A percentile compares a stretch with the other conserved stretches of the same genome.
These are phyloP conservation scores for Oxytorus armatus DNA, from an alignment of 2,888 invertebrate genomes.

Conservation along the genomic window DNA sequence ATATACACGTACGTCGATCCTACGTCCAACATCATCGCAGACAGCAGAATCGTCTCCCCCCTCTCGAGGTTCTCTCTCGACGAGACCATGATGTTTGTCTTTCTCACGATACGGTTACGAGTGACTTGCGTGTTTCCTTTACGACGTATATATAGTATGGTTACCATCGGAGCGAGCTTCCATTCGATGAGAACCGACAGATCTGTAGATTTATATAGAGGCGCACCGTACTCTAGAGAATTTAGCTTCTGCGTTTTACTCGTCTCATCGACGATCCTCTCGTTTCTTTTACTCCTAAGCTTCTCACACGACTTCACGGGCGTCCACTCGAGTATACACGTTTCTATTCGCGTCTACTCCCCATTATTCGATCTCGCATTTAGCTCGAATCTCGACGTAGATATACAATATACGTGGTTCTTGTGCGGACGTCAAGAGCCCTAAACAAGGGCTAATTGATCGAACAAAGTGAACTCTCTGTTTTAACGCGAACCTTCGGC, in stretches of 20 bases:
- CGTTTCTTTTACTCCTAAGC: slow-evolving; percentile 57
- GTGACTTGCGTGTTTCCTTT: slow-evolving; percentile 80
- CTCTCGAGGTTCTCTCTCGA: slow-evolving; percentile 68
- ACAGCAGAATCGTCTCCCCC: slow-evolving; percentile 65
- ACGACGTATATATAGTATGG: not conserved
- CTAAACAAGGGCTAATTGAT: slow-evolving; percentile 61
- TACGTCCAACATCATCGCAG: slow-evolving; percentile 44
- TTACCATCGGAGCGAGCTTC: slow-evolving; percentile 40
- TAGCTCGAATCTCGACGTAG: slow-evolving; percentile 19
- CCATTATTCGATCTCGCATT: slow-evolving; percentile 51
- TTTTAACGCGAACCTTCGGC: not conserved
- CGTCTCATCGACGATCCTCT: slow-evolving; percentile 57
- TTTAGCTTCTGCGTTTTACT: slow-evolving; percentile 61
- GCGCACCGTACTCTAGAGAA: slow-evolving; percentile 17
- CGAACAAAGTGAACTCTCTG: slow-evolving; percentile 3
- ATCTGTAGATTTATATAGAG: not conserved
- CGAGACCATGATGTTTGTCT: slow-evolving; percentile 78
- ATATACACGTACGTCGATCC: slow-evolving; percentile 26
- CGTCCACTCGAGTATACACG: slow-evolving; percentile 56
- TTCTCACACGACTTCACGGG: slow-evolving; percentile 45
- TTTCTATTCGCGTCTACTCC: slow-evolving; percentile 40
- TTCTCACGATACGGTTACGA: slow-evolving; percentile 83
- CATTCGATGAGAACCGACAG: slow-evolving; percentile 24
- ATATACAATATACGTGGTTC: slow-evolving; percentile 4
- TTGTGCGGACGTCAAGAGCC: slow-evolving; percentile 45